These are phyloP conservation scores for Tadarida brasiliensis DNA, from an alignment of 2,797 vertebrate species.

Conservation along the genomic window DNA sequence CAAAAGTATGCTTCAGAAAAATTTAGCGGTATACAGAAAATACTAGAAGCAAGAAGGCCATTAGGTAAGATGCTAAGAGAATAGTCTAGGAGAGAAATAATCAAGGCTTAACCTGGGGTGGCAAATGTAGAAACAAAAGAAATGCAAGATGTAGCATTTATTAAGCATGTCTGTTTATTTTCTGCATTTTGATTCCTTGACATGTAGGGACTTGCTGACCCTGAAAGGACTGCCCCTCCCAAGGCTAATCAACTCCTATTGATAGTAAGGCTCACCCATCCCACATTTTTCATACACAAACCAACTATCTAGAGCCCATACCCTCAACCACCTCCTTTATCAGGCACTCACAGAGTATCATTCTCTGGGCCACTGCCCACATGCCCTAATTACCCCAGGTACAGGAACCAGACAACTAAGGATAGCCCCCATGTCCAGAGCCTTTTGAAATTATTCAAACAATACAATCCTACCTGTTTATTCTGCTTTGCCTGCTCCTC, in stretches of 20 bases:
- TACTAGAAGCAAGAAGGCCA: not conserved
- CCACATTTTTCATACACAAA: not conserved
- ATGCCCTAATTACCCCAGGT: not conserved
- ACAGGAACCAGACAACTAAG: not conserved
- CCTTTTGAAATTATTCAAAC: not conserved
- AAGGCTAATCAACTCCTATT: not conserved
- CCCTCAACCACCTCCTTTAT: not conserved
- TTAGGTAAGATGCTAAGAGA: not conserved
- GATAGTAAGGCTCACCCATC: not conserved
- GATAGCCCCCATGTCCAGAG: not conserved
- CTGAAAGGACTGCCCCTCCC: not conserved
- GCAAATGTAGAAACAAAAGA: conserved; percentile 3
- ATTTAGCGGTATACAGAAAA: not conserved
- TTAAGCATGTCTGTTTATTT: conserved; percentile 16
- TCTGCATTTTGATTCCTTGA: conserved; percentile 8
- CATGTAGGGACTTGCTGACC: not conserved
- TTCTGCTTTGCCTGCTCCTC: not conserved
- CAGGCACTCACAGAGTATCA: not conserved
- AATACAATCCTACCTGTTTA: not conserved
- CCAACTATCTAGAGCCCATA: not conserved
- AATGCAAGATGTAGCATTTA: not conserved
- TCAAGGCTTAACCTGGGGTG: not conserved
- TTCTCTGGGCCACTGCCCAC: not conserved
- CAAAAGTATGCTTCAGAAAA: conserved; percentile 25
- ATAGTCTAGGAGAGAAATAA: not conserved